Base-by-base conservation (phyloP, 2,113 vertebrate genomes). In the Charadrius vociferus region DNA sequence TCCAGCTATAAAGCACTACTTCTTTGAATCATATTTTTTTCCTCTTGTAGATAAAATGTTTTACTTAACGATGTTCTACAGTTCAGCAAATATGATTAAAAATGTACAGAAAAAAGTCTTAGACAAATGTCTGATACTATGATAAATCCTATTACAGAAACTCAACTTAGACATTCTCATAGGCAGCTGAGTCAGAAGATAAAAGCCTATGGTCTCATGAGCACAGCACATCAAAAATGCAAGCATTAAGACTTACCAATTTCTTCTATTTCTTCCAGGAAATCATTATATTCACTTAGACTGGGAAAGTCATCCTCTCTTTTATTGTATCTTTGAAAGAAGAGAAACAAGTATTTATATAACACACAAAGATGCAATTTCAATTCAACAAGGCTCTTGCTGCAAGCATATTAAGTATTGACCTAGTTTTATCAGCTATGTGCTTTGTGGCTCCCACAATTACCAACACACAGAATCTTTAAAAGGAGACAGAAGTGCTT, bases 241-340 rank as follows among this genome's bases (percentile, higher is more conserved):
- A 96, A 96, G 55, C 73, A 96, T 95, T 91, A 89, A 84, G 86
- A 98, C 98, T 94, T 98, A 99, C 99, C 99, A 91, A 99, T 99
- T 95, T 99, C 99, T 97, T 99, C 99, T 90, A 99, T 98, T 98
- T 99, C 98, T 98, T 99, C 99, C 95, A 99, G 97, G 96, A 99
- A 99, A 98, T 99, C 99, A 93, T 99, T 99, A 96, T 99, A 99
- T 91, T 99, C 99, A 92, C 96, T 97, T 80, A 99, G 98, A 96
- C 97, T 99, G 91, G 98, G 83, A 96, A 99, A 99, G 95, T 99
- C 99, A 81, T 98, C 98, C 95, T 99, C 99, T 97, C 99, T 99
- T 98, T 99, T 99, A 98, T 99, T 99, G 96, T 99, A 99, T 98
- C 99, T 99, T 98, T 79, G 93, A 95, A 86, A 94, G 66, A 97